Evolutionary conservation across 2,113 vertebrate species (phyloP).

Genomic region (Lasiurus cinereus): DNA sequence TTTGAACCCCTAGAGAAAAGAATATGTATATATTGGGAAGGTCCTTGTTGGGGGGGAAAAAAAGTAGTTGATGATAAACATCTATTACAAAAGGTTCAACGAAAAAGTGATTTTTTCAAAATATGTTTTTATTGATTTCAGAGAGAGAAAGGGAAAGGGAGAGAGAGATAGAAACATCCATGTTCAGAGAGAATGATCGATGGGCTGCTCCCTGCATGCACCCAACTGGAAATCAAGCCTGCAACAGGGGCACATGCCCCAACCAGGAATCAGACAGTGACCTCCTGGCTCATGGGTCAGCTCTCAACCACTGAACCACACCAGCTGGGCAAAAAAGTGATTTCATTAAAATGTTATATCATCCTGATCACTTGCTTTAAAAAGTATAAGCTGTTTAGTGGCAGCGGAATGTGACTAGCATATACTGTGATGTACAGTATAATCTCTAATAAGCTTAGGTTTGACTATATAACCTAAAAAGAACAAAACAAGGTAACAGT

Average conservation of each 20-base stretch:
- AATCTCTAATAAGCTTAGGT: not conserved
- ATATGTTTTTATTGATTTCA: too few relatives aligned
- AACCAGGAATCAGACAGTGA: too few relatives aligned
- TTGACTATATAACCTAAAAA: conserved; percentile 31
- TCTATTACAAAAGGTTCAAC: not conserved
- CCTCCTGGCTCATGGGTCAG: too few relatives aligned
- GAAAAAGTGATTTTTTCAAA: conserved; percentile 49
- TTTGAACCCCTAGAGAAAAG: conserved; percentile 34
- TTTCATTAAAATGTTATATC: conserved; percentile 40
- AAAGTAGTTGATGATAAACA: conserved; percentile 11
- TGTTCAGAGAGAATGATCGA: too few relatives aligned
- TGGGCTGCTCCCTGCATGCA: too few relatives aligned
- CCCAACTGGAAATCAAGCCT: too few relatives aligned
- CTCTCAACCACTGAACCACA: too few relatives aligned
- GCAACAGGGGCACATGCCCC: too few relatives aligned
- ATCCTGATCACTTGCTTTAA: not conserved
- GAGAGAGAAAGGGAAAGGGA: too few relatives aligned
- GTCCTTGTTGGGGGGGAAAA: not conserved
- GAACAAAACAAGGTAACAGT: not conserved
- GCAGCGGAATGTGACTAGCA: not conserved
- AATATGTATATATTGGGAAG: not conserved
- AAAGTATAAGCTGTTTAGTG: not conserved
- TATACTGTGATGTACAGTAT: too few relatives aligned
- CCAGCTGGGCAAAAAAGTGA: not conserved
- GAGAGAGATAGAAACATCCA: too few relatives aligned